phyloP scores from a whole-genome alignment of 2,797 vertebrate species.

The Sebastes matsubarae region DNA sequence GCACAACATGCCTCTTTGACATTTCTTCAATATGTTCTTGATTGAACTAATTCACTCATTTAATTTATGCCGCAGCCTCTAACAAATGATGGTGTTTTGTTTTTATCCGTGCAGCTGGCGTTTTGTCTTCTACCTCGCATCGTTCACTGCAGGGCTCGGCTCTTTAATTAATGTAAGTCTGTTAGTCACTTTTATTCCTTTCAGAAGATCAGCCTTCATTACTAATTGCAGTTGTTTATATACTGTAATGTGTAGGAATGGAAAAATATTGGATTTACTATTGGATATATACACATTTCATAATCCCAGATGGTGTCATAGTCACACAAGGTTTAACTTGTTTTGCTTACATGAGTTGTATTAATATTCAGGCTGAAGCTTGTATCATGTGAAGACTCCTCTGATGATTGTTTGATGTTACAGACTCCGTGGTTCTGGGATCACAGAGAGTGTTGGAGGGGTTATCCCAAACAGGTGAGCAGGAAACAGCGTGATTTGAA shows the following conservation, averaged over 20 bases:
- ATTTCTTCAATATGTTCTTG: background rate
- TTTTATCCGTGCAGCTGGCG: slow-evolving; percentile 87
- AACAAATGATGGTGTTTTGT: background rate
- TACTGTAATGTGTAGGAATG: background rate
- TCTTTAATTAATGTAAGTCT: slow-evolving; percentile 90
- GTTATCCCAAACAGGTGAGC: slow-evolving; percentile 91
- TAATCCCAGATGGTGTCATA: background rate
- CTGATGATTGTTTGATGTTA: slow-evolving; percentile 26
- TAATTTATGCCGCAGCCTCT: background rate
- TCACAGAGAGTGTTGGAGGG: slow-evolving; percentile 87
- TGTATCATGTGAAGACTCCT: background rate
- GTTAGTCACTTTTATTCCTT: background rate
- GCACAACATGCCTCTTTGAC: background rate
- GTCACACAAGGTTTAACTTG: background rate
- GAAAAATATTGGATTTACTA: background rate
- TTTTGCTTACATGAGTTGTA: background rate
- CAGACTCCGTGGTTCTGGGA: slow-evolving; percentile 95
- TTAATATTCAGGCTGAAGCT: background rate
- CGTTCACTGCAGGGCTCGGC: slow-evolving; percentile 84
- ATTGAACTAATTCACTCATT: background rate
- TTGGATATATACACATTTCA: background rate
- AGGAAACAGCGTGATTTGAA: background rate
- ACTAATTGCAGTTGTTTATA: background rate
- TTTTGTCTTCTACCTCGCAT: slow-evolving; percentile 86
- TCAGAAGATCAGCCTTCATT: background rate